phyloP scores from a whole-genome alignment of 35 echinoderm and acorn worm genomes.

The Stichopus chloronotus region DNA sequence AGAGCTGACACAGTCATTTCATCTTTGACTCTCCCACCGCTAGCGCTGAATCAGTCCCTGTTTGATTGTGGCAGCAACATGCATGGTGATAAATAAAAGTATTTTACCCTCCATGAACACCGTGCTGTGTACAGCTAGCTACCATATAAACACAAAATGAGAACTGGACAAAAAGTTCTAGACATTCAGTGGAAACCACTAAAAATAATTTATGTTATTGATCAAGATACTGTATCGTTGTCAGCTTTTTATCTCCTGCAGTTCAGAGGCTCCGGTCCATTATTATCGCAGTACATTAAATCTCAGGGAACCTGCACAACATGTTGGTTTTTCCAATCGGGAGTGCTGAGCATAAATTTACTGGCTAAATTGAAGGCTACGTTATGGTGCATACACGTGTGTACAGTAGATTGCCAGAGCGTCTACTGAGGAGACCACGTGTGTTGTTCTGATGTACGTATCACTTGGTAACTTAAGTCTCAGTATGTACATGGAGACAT shows the following conservation, averaged over 20 bases:
- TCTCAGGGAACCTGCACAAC: slow-evolving; percentile 6
- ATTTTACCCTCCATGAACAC: not conserved
- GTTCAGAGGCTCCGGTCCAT: not conserved
- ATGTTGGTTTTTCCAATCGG: slow-evolving; percentile 8
- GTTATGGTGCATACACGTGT: no score
- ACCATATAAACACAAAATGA: not conserved
- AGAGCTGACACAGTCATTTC: no score
- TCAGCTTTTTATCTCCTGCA: not conserved
- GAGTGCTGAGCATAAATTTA: slow-evolving; percentile 5
- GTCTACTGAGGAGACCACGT: no score
- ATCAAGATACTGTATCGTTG: not conserved
- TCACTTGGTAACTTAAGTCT: no score
- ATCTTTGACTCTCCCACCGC: no score
- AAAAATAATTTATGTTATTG: slow-evolving; percentile 15
- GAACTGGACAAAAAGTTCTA: not conserved
- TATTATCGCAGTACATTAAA: slow-evolving; percentile 6
- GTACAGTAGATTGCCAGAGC: no score
- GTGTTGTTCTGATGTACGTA: no score
- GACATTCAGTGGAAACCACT: not conserved
- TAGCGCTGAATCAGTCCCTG: no score
- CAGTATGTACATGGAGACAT: no score
- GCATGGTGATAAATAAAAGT: not conserved
- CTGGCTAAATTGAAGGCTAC: slow-evolving; percentile 9
- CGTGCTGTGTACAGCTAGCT: not conserved
- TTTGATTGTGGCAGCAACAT: no score